Evolutionary conservation across 2,888 invertebrate species (phyloP).

Genomic region (Caenorhabditis sp.): DNA sequence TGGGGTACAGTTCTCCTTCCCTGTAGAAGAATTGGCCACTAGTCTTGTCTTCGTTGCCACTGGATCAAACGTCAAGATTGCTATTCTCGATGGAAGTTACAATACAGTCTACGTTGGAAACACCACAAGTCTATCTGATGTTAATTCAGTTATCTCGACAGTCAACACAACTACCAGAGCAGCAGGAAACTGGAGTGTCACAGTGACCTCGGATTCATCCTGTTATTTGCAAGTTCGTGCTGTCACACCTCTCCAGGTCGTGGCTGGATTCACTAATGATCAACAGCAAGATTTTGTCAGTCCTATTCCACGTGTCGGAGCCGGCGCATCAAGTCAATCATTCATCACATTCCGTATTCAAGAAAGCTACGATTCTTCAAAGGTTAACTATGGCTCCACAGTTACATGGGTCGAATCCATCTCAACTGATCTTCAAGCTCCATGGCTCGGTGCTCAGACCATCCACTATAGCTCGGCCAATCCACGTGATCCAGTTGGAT

Average conservation of each 20-base stretch:
- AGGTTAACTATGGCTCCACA: conserved; percentile 21
- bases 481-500: conserved; percentile 34
- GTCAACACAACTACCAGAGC: conserved; percentile 8
- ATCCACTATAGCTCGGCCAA: conserved; percentile 9
- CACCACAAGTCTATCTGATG: conserved; percentile 16
- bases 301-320: conserved; percentile 32
- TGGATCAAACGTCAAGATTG: conserved; percentile 17
- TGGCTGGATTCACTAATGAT: conserved; percentile 45
- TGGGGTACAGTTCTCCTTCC: conserved; percentile 34
- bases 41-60: conserved; percentile 25
- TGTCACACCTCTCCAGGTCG: conserved; percentile 39
- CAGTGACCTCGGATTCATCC: conserved; percentile 4
- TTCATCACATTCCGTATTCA: conserved; percentile 45
- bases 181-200: conserved; percentile 29
- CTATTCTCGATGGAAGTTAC: conserved; percentile 20
- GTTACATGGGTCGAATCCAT: conserved; percentile 9
- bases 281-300: conserved; percentile 38
- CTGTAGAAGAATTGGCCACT: conserved; percentile 31
- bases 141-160: conserved; percentile 23
- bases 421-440: conserved; percentile 21
- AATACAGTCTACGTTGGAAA: conserved; percentile 12
- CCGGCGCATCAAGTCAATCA: conserved; percentile 5
- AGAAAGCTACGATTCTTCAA: conserved; percentile 30
- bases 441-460: conserved; percentile 2
- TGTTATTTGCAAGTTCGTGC: conserved; percentile 40